A percentile compares a stretch with the other conserved stretches of the same genome.
Evolutionary conservation across 2,113 vertebrate genomes (phyloP).

Genomic region (Xenopus borealis): DNA sequence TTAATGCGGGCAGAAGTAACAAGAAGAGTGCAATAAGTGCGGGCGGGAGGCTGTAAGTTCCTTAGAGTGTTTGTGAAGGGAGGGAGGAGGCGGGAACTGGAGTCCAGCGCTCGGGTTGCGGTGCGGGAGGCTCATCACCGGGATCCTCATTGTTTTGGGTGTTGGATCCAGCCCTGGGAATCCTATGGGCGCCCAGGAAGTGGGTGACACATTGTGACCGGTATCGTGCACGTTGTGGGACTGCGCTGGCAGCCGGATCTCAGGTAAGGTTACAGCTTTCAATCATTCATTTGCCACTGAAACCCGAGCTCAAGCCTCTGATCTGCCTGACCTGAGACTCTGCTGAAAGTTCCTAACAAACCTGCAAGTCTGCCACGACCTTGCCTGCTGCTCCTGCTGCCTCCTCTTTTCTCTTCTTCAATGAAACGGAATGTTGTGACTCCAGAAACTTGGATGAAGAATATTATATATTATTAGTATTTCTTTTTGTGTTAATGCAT

Average conservation of each 20-base stretch:
- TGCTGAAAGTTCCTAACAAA: background rate
- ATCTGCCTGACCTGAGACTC: background rate
- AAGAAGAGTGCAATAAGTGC: background rate
- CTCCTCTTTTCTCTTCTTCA: too few species aligned
- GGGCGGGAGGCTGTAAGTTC: conserved; percentile 13
- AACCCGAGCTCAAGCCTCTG: background rate
- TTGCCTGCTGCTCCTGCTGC: background rate
- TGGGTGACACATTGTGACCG: conserved; percentile 25
- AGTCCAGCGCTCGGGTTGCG: background rate
- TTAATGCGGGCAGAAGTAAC: background rate
- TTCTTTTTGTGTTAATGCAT: too few species aligned
- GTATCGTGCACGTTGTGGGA: conserved; percentile 18
- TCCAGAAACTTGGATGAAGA: too few species aligned
- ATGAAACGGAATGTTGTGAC: too few species aligned
- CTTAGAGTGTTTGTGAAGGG: background rate
- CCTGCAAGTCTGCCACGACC: background rate
- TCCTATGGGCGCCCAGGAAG: conserved; percentile 1
- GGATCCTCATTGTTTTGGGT: background rate
- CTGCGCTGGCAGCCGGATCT: background rate
- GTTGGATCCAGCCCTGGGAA: background rate
- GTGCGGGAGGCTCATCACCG: background rate
- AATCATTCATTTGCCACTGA: conserved; percentile 19
- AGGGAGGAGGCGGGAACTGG: background rate
- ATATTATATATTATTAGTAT: too few species aligned
- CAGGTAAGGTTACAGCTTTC: conserved; percentile 28